phyloP scores from a whole-genome alignment of 2,888 invertebrate genomes.

The Exocentrus adspersus region DNA sequence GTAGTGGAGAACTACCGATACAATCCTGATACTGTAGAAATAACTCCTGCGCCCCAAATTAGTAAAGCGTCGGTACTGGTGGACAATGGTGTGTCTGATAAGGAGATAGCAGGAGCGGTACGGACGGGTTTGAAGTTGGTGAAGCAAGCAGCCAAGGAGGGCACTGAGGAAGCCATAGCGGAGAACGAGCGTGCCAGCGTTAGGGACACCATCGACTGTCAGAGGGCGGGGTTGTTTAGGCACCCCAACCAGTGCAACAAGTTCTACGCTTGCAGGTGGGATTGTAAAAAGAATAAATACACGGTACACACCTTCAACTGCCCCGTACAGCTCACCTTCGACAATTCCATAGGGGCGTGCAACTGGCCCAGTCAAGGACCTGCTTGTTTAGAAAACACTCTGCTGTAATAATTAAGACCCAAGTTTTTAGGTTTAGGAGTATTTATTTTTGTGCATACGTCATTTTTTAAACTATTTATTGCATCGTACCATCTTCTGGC shows the following conservation, averaged over 20 bases:
- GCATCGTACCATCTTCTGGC: constrained; percentile 36
- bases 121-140: constrained; percentile 54
- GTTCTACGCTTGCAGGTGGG: constrained; percentile 86
- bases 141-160: constrained; percentile 56
- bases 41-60: constrained; percentile 51
- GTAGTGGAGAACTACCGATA: constrained; percentile 52
- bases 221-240: constrained; percentile 71
- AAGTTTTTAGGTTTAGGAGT: constrained; percentile 13
- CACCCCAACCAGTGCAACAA: constrained; percentile 84
- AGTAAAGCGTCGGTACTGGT: no score
- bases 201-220: constrained; percentile 71
- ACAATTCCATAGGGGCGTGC: constrained; percentile 78
- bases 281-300: constrained; percentile 78
- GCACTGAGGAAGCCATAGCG: constrained; percentile 60
- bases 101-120: constrained; percentile 52
- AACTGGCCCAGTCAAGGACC: constrained; percentile 86
- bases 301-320: constrained; percentile 82
- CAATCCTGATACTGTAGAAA: constrained; percentile 50
- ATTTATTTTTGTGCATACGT: constrained; percentile 33
- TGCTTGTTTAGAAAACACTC: constrained; percentile 77
- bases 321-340: constrained; percentile 81
- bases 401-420: constrained; percentile 48
- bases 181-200: constrained; percentile 67
- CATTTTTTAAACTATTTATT: constrained; percentile 43
- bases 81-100: constrained; percentile 44